Evolutionary conservation across 2,797 vertebrate species (phyloP), one percentile per base, ranked within the genome.

Genomic region (Tadarida brasiliensis): DNA sequence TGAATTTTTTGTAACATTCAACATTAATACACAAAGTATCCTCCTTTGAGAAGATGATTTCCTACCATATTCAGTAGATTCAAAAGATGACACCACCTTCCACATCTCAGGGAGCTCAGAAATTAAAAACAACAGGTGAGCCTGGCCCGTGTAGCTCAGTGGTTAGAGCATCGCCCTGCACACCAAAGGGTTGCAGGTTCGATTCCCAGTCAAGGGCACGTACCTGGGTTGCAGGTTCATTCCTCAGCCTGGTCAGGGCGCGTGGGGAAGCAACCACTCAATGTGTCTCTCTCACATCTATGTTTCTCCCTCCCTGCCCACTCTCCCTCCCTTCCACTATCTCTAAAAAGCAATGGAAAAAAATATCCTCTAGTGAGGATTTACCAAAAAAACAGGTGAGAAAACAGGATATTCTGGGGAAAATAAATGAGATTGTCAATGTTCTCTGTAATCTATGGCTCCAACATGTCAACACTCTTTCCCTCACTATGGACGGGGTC

Each of bases 101-200:
- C 30, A 68, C 54, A 97, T 70, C 77, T 90, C 73, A 47, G 59
- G 71, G 61, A 94, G 82, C 49, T 91, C 78, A 47, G 49, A 97
- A 82, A 59, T 93, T 88, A 87, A 90, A 95, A 97, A 94, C 94
- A 89, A 94, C 74, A 96, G 94, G 81, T 95, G 65, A 96, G 83
- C 39, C 39, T 44, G 39, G 39, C 39, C 3, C 5, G 39, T 44
- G 39, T 44, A n/a, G 39, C 39, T 44, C 39, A 44, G 39, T 44
- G 39, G 39, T 44, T 44, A 44, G 39, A 44, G 39, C 39, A 44
- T 44, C 39, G 39, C 5, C 39, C 39, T 44, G 3, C 39, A 44
- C 39, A 44, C 39, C 39, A 7, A 44, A 44, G 39, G 39, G 39
- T 44, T 44, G 39, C 39, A 44, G 39, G 39, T 44, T 44, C 39